Conservation (phyloP, 1,140 invertebrate genomes). For the Asobara japonica region DNA sequence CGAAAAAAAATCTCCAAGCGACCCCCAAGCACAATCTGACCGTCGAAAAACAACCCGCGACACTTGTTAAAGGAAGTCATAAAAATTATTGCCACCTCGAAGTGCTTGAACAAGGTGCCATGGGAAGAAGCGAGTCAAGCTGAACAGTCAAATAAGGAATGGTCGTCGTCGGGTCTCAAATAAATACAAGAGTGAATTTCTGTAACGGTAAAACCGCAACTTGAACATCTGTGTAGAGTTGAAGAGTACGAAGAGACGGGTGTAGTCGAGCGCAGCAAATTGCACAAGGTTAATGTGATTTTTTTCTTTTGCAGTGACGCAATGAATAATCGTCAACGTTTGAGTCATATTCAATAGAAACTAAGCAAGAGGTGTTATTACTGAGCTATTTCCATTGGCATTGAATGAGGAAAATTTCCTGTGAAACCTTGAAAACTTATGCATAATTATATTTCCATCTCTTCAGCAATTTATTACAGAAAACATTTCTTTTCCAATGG, state of each 20-base stretch:
- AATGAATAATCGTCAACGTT: not conserved
- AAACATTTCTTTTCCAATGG: too few species aligned
- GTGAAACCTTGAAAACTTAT: too few species aligned
- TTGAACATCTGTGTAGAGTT: not conserved
- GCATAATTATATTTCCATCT: too few species aligned
- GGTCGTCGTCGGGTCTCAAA: constrained; percentile 2
- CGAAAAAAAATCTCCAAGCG: too few species aligned
- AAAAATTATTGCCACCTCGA: constrained; percentile 5
- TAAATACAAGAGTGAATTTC: not conserved
- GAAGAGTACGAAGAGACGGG: not conserved
- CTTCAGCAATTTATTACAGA: too few species aligned
- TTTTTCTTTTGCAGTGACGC: not conserved
- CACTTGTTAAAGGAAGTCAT: constrained; percentile 16
- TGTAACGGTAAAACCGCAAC: constrained; percentile 8
- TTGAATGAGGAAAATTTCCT: not conserved
- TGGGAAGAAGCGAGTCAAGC: not conserved
- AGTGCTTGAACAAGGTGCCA: constrained; percentile 6
- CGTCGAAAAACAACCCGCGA: too few species aligned
- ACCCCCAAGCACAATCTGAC: too few species aligned
- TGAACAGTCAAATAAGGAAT: constrained; percentile 1
- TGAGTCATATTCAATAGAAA: constrained; percentile 1
- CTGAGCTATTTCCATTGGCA: not conserved
- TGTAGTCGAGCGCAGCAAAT: not conserved
- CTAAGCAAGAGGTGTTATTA: not conserved
- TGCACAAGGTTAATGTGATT: not conserved